Percentiles rank a stretch among this genome's conserved stretches.
These are phyloP conservation scores for Calonectris borealis DNA, from an alignment of 2,113 vertebrate genomes.

Conservation along the genomic window DNA sequence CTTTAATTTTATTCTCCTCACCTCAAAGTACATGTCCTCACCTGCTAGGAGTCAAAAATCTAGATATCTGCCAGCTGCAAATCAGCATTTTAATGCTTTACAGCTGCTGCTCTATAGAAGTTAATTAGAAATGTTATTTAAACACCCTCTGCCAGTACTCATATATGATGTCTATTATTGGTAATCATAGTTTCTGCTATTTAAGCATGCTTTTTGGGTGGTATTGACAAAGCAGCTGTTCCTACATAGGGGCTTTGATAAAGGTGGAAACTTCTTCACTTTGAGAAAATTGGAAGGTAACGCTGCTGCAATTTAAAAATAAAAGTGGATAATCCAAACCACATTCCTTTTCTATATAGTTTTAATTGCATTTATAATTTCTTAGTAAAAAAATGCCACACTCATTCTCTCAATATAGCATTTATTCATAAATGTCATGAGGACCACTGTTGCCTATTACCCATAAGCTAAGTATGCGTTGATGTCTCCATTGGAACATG, in stretches of 20 bases:
- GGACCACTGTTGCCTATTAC: neutral
- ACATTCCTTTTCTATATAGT: neutral
- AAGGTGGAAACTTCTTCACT: neutral
- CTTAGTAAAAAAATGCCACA: neutral
- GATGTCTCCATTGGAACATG: neutral
- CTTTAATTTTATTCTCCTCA: conserved; percentile 34
- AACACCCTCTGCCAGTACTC: conserved; percentile 3
- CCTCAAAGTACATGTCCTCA: conserved; percentile 44
- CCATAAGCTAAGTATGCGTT: neutral
- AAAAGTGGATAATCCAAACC: neutral
- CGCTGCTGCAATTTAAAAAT: neutral
- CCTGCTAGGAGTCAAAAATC: conserved; percentile 18
- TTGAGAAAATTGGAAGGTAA: neutral
- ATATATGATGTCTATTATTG: conserved; percentile 32
- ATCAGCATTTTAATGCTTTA: conserved; percentile 62
- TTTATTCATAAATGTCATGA: neutral
- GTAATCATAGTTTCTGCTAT: conserved; percentile 39
- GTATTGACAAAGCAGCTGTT: conserved; percentile 30
- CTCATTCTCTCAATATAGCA: neutral
- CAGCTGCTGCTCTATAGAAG: conserved; percentile 50
- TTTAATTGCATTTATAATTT: neutral
- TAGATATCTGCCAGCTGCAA: conserved; percentile 48
- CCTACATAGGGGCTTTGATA: neutral
- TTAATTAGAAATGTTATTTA: conserved; percentile 58
- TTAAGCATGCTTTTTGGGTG: neutral